Percentiles rank a stretch among this genome's conserved stretches.
phyloP scores from a whole-genome alignment of 2,888 invertebrate species.

The Campaea margaritaria region DNA sequence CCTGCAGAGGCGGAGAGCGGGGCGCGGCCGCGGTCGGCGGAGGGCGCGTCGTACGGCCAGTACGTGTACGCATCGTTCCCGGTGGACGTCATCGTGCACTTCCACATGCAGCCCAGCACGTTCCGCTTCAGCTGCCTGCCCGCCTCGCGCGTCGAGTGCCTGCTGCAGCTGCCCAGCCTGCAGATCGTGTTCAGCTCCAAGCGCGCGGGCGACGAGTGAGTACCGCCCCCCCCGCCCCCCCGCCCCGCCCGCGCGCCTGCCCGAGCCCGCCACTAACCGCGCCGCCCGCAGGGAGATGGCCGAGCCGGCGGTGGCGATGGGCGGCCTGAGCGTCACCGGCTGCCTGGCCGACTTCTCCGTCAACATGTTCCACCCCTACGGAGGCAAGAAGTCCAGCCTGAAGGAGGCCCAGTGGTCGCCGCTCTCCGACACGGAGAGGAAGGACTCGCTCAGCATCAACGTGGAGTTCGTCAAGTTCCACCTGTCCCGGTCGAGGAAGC shows the following conservation, averaged over 20 bases:
- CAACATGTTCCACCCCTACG: slow-evolving; percentile 99
- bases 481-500: slow-evolving; percentile 94
- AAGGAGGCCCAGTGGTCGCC: slow-evolving; percentile 93
- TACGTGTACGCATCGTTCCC: slow-evolving; percentile 97
- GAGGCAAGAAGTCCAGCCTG: slow-evolving; percentile 93
- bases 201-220: slow-evolving; percentile 78
- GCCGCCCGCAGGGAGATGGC: slow-evolving; percentile 81
- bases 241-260: not conserved
- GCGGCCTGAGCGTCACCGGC: slow-evolving; percentile 97
- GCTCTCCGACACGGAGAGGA: slow-evolving; percentile 94
- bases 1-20: slow-evolving; percentile 69
- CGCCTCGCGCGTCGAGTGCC: slow-evolving; percentile 97
- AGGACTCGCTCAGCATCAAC: slow-evolving; percentile 97
- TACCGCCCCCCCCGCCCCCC: not conserved
- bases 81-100: slow-evolving; percentile 99
- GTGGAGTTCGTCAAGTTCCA: slow-evolving; percentile 99
- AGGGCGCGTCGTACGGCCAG: slow-evolving; percentile 88
- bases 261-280: not conserved
- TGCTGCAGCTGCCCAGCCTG: slow-evolving; percentile 97
- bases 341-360: slow-evolving; percentile 98
- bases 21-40: slow-evolving; percentile 55
- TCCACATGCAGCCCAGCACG: slow-evolving; percentile 98
- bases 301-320: slow-evolving; percentile 88
- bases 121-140: slow-evolving; percentile 98
- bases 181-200: slow-evolving; percentile 99